A percentile compares a stretch with the other conserved stretches of the same genome.
phyloP scores from a whole-genome alignment of 2,888 invertebrate species.

The Crocallis elinguaria region DNA sequence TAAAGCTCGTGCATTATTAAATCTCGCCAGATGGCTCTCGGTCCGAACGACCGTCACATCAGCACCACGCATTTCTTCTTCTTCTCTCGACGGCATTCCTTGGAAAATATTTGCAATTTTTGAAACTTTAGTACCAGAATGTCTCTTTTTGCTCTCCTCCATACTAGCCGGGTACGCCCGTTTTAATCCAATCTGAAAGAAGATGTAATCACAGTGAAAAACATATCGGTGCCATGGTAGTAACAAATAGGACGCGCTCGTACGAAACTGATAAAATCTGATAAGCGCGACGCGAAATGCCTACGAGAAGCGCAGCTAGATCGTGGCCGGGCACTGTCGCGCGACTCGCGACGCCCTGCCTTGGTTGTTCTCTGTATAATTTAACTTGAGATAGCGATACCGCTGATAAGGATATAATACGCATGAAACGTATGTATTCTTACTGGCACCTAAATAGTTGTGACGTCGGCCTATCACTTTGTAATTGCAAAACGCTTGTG shows the following conservation, averaged over 20 bases:
- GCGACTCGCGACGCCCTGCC: constrained; percentile 54
- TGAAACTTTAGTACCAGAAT: constrained; percentile 92
- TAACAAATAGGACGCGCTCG: constrained; percentile 59
- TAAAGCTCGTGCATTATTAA: constrained; percentile 95
- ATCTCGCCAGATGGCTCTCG: constrained; percentile 95
- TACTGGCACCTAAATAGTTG: constrained; percentile 44
- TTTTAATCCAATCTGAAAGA: constrained; percentile 80
- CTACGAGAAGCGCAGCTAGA: constrained; percentile 65
- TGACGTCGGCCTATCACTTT: constrained; percentile 18
- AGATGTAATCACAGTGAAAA: constrained; percentile 57
- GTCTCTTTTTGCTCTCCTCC: constrained; percentile 88
- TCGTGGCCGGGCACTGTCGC: constrained; percentile 65
- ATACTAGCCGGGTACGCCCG: constrained; percentile 84
- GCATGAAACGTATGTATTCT: constrained; percentile 35
- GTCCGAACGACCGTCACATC: constrained; percentile 92
- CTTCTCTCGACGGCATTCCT: constrained; percentile 87
- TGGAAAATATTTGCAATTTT: constrained; percentile 97
- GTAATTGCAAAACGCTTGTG: constrained; percentile 8
- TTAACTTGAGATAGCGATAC: constrained; percentile 81
- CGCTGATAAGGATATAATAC: constrained; percentile 67
- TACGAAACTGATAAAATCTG: constrained; percentile 63
- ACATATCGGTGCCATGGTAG: constrained; percentile 45
- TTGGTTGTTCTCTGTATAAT: constrained; percentile 74
- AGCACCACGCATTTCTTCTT: constrained; percentile 77
- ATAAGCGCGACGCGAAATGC: constrained; percentile 62